Evolutionary conservation across 2,888 invertebrate species (phyloP), one percentile per base, ranked within the genome.

Genomic region (Endomychus coccineus): DNA sequence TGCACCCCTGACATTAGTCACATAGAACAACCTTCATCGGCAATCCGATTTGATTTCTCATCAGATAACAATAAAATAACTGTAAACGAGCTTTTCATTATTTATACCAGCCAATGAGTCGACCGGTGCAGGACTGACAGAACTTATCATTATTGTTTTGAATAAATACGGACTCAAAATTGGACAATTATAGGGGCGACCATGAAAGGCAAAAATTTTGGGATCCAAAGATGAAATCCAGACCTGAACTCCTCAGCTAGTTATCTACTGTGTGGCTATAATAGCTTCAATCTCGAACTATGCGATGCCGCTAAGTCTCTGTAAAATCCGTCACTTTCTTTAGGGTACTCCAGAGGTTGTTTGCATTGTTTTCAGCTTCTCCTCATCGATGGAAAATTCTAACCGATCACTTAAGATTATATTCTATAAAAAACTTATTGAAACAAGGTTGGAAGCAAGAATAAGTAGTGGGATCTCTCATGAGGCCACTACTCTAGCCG

Each of bases 181-280:
- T 52, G 36, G 24, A 33, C 4, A 36, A 55, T 42, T 54, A 54
- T 49, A 51, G 54, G 59, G 9, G 48, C 54, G 5, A 61, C 59
- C 31, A 59, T 59, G 53, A 49, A 49, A 40, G 57, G 56, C 35
- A 52, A 55, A 52, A 50, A 54, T 45, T 47, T 43, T 40, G 56
- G 57, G 6, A 51, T 59, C 34, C 55, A 58, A 50, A 53, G 34
- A 35, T 51, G 51, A 51, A 49, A 58, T 44, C 43, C 51, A 16
- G 50, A 61, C 37, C 7, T 34, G 32, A 41, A 42, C 34, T 38
- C 32, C 21, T 34, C 35, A 43, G 43, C 37, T 34, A 15, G 38
- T 42, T 42, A 34, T 43, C 19, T 41, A 34, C 40, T 34, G 21
- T 43, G 39, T 40, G 39, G 42, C 15, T 41, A 36, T 21, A 39